Percentiles rank a stretch among this genome's conserved stretches.
Evolutionary conservation across 2,888 invertebrate genomes (phyloP).

Genomic region (Dendrolimus houi): DNA sequence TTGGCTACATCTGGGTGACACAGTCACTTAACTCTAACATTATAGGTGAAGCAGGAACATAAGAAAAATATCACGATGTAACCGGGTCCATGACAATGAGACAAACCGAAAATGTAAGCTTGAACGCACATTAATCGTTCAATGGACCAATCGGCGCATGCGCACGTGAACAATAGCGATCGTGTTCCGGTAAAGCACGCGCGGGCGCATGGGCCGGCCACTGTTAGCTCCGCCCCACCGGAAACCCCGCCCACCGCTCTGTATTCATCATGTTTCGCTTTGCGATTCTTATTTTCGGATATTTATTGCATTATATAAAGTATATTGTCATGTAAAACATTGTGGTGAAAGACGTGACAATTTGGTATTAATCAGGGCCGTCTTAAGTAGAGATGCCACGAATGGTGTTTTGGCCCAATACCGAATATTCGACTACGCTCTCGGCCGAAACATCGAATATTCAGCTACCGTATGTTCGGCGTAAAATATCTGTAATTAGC

Average conservation of each 20-base stretch:
- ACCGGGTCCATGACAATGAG: neutral
- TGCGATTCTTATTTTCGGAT: neutral
- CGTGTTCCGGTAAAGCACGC: slow-evolving; percentile 55
- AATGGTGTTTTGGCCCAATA: too few relatives aligned
- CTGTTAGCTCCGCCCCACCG: slow-evolving; percentile 41
- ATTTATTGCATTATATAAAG: neutral
- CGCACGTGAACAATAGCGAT: slow-evolving; percentile 40
- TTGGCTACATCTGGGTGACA: too few relatives aligned
- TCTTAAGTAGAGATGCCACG: too few relatives aligned
- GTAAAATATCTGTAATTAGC: too few relatives aligned
- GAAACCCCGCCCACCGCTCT: neutral
- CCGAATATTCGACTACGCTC: too few relatives aligned
- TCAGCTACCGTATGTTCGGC: too few relatives aligned
- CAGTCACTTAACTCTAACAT: too few relatives aligned
- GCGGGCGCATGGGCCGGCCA: slow-evolving; percentile 42
- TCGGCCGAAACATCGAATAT: too few relatives aligned
- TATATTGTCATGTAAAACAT: neutral
- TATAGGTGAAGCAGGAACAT: too few relatives aligned
- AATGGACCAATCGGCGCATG: slow-evolving; percentile 11
- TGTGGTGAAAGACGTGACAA: too few relatives aligned
- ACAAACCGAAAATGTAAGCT: neutral
- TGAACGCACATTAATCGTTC: neutral
- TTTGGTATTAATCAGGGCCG: too few relatives aligned
- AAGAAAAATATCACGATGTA: too few relatives aligned
- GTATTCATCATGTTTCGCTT: neutral